Base-by-base conservation (phyloP, 2,113 vertebrate species). In the Pygoscelis adeliae region DNA sequence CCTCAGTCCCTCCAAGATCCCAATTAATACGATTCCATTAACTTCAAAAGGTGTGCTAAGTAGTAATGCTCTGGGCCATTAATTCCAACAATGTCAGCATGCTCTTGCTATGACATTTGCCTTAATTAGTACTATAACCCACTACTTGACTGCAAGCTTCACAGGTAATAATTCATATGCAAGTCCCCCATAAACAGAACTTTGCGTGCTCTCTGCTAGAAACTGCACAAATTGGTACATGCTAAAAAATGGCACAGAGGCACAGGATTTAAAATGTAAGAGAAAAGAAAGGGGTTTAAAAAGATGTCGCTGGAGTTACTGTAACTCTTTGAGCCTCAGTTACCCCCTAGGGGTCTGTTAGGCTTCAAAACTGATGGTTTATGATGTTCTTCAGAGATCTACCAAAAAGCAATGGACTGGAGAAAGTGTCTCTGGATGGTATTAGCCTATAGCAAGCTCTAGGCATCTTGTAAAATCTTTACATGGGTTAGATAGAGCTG, bases 1-100 rank as follows among this genome's bases (percentile, higher is more conserved):
- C 89, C 92, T 95, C 74, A 82, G 79, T 95, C 83, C 81, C 92
- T 96, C 93, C 78, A 95, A 96, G 90, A 95, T 94, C 94, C 93
- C 95, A 97, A 97, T 98, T 97, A 98, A 98, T 97, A 96, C 3
- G 6, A 93, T 97, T 96, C 93, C 96, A 98, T 98, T 98, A 98
- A 97, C 97, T 97, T 92, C 85, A 53, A 95, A 95, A 97, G 96
- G 96, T 95, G 93, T 94, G 70, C 83, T 96, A 95, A 97, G 95
- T 93, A 95, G 93, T 93, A 97, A 97, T 96, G 95, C 94, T 93
- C 70, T 95, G 96, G 96, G 67, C 95, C 97, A 98, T 98, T 98
- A 97, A 98, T 97, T 96, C 92, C 77, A 94, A 95, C 94, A 96
- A 95, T 83, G 94, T 98, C 97, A 97, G 94, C 63, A 25, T 91